Percentiles rank a stretch among this genome's conserved stretches.
phyloP scores from a whole-genome alignment of 1,140 invertebrate genomes.

The Dendrolimus kikuchii region DNA sequence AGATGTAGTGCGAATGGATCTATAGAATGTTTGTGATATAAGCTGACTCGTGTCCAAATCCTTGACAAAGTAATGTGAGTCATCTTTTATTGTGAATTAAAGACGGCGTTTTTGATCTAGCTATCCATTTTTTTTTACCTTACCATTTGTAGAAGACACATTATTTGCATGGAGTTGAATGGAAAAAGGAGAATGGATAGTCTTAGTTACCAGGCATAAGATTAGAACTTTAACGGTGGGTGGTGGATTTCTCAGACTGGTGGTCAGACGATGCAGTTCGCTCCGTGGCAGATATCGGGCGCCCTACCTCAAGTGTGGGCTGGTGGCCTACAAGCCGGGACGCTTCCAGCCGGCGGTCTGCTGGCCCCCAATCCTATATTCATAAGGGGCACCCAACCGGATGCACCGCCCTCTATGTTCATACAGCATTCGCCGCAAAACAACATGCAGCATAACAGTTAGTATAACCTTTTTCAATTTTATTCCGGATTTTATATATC shows the following conservation, averaged over 20 bases:
- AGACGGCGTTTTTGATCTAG: too few species aligned
- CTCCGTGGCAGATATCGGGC: slow-evolving; percentile 74
- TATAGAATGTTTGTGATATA: too few species aligned
- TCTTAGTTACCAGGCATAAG: not conserved
- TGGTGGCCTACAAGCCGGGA: slow-evolving; percentile 76
- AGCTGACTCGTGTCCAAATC: too few species aligned
- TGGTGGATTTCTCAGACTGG: slow-evolving; percentile 52
- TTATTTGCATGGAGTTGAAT: too few species aligned
- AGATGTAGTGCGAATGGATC: too few species aligned
- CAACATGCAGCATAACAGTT: slow-evolving; percentile 47
- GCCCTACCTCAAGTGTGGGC: slow-evolving; percentile 81
- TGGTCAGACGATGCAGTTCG: slow-evolving; percentile 76
- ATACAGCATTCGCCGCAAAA: slow-evolving; percentile 87
- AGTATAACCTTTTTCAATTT: slow-evolving; percentile 26
- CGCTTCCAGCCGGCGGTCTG: slow-evolving; percentile 48
- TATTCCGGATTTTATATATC: not conserved
- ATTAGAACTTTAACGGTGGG: not conserved
- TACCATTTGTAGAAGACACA: too few species aligned
- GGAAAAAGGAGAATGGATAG: too few species aligned
- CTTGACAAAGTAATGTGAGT: too few species aligned
- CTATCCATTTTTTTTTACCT: too few species aligned
- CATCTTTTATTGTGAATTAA: too few species aligned
- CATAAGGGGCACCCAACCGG: slow-evolving; percentile 83
- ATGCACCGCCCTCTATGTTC: slow-evolving; percentile 81
- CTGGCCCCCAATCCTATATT: slow-evolving; percentile 87